Conservation (phyloP, 1,140 invertebrate genomes). For the Eumaeus atala region DNA sequence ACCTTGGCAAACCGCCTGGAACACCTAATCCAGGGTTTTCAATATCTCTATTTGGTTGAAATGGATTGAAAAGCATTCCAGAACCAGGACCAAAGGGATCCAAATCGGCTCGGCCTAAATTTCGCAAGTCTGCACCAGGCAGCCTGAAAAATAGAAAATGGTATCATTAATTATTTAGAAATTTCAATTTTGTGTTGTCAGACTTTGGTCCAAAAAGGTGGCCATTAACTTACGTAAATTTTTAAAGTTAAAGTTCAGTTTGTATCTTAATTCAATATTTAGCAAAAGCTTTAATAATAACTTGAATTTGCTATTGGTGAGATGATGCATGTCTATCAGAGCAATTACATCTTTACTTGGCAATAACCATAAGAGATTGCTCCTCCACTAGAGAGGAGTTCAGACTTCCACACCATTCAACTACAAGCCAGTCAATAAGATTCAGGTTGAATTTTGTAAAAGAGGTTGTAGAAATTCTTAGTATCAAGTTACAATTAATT, state of each 20-base stretch:
- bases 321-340: too few species aligned
- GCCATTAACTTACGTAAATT: neutral
- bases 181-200: neutral
- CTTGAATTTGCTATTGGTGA: neutral
- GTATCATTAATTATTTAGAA: neutral
- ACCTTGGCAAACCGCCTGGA: conserved; percentile 76
- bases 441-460: neutral
- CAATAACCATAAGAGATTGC: too few species aligned
- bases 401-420: neutral
- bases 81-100: conserved; percentile 81
- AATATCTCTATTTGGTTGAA: conserved; percentile 47
- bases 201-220: neutral
- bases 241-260: too few species aligned
- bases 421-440: too few species aligned
- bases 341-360: too few species aligned
- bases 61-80: conserved; percentile 87
- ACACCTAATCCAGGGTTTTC: conserved; percentile 71
- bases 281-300: neutral
- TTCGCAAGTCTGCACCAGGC: conserved; percentile 43
- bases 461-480: neutral
- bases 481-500: neutral
- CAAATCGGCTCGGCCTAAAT: conserved; percentile 81
- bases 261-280: too few species aligned
- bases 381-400: neutral
- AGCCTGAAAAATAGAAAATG: conserved; percentile 36